These are phyloP conservation scores for Sycophila sp. DNA, from an alignment of 1,140 invertebrate genomes.

Conservation along the genomic window DNA sequence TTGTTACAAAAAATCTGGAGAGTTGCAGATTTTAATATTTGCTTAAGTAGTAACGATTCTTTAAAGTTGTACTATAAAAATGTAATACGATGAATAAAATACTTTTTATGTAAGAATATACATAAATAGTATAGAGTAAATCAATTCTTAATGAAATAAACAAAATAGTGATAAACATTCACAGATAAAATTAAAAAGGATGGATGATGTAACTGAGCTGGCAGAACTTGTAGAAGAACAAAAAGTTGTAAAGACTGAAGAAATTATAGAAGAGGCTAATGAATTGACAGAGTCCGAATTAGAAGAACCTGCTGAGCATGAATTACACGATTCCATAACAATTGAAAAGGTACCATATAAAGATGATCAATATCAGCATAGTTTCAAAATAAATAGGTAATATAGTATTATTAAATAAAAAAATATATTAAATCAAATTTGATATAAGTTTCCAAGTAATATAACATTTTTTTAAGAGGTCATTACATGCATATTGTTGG, in stretches of 20 bases:
- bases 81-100: too few species aligned
- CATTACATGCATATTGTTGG: conserved; percentile 12
- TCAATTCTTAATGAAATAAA: not conserved
- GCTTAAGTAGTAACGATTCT: too few species aligned
- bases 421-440: not conserved
- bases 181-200: not conserved
- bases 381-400: conserved; percentile 12
- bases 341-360: conserved; percentile 10
- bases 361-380: conserved; percentile 19
- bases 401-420: not conserved
- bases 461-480: not conserved
- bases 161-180: not conserved
- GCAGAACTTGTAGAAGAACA: conserved; percentile 11
- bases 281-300: not conserved
- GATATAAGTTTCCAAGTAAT: not conserved
- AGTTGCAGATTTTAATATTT: too few species aligned
- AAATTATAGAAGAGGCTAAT: not conserved
- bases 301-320: not conserved
- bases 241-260: not conserved
- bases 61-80: not conserved
- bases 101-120: too few species aligned
- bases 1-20: not conserved
- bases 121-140: too few species aligned
- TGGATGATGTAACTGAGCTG: conserved; percentile 18
- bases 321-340: not conserved